Evolutionary conservation across 2,888 invertebrate genomes (phyloP).

Genomic region (Ceraclea dissimilis): DNA sequence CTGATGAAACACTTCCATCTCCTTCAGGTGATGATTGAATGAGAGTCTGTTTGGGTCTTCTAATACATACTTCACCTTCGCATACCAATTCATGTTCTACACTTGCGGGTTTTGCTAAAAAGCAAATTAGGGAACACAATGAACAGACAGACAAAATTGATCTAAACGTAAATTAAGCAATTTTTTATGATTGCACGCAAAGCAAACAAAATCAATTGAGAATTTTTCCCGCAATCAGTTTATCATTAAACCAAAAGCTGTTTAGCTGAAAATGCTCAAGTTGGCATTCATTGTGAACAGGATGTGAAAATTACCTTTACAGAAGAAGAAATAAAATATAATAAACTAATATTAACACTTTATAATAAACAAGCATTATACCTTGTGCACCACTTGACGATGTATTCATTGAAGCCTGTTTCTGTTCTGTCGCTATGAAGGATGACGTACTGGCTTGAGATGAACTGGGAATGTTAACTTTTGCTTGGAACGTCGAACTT

Average conservation of each 20-base stretch:
- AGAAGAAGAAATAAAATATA: too few species aligned
- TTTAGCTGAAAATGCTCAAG: too few species aligned
- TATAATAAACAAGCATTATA: not conserved
- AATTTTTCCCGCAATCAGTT: too few species aligned
- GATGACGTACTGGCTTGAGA: constrained; percentile 10
- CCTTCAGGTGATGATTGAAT: not conserved
- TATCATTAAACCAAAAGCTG: too few species aligned
- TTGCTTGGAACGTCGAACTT: not conserved
- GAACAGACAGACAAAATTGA: too few species aligned
- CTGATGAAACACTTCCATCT: not conserved
- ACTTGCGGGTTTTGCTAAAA: not conserved
- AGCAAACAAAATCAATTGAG: too few species aligned
- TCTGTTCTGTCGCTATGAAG: constrained; percentile 20
- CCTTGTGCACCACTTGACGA: not conserved
- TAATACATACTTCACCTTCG: constrained; percentile 45
- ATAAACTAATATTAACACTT: too few species aligned
- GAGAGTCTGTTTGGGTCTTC: constrained; percentile 28
- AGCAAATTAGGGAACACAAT: too few species aligned
- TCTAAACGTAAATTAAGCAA: too few species aligned
- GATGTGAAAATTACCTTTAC: too few species aligned
- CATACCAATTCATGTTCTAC: constrained; percentile 40
- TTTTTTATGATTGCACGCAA: too few species aligned
- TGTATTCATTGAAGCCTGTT: not conserved
- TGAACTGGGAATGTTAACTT: not conserved
- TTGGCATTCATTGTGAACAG: too few species aligned